A percentile compares a stretch with the other conserved stretches of the same genome.
These are phyloP conservation scores for Phrixothrix hirtus DNA, from an alignment of 2,888 invertebrate genomes.

Conservation along the genomic window DNA sequence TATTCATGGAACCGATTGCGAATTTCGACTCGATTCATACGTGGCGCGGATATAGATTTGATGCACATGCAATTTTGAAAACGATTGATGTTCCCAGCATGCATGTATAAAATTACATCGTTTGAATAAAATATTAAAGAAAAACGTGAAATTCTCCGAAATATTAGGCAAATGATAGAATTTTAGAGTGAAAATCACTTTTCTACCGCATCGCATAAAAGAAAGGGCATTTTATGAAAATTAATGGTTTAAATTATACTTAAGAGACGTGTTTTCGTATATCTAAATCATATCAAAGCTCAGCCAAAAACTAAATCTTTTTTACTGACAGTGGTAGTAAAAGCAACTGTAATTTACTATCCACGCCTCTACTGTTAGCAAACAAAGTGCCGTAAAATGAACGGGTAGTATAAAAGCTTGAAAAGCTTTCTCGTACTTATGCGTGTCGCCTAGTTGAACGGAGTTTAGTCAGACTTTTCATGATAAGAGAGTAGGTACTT, in stretches of 20 bases:
- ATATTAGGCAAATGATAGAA: constrained; percentile 10
- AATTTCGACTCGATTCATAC: constrained; percentile 43
- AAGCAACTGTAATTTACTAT: constrained; percentile 31
- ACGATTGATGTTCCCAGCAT: constrained; percentile 44
- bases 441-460: constrained; percentile 32
- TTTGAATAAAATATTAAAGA: constrained; percentile 43
- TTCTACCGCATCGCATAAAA: too few relatives aligned
- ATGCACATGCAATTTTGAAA: constrained; percentile 44
- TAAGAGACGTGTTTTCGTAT: neutral
- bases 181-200: constrained; percentile 13
- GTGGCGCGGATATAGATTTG: constrained; percentile 40
- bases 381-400: constrained; percentile 34
- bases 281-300: constrained; percentile 7
- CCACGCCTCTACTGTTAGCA: constrained; percentile 32
- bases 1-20: constrained; percentile 39
- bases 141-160: constrained; percentile 30
- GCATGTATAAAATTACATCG: constrained; percentile 44
- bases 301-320: constrained; percentile 23
- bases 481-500: constrained; percentile 37
- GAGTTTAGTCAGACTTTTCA: constrained; percentile 32
- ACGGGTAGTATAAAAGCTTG: constrained; percentile 32
- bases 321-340: constrained; percentile 26
- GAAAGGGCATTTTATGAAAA: too few relatives aligned
- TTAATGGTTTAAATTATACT: too few relatives aligned
- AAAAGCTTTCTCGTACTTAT: constrained; percentile 33